phyloP scores from a whole-genome alignment of 2,113 vertebrate genomes.

The Python bivittatus region DNA sequence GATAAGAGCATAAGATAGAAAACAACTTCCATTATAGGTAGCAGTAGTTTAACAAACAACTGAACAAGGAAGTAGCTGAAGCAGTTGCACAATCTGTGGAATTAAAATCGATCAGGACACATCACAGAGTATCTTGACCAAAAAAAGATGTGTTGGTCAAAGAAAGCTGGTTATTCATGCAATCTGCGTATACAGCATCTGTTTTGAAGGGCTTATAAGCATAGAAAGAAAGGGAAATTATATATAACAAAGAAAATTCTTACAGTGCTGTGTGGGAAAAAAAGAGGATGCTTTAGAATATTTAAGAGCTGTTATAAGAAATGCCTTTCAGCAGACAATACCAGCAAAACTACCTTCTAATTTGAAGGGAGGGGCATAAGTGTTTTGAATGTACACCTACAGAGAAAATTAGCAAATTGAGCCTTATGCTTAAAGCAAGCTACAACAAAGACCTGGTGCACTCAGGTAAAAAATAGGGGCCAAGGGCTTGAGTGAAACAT shows the following conservation, averaged over 20 bases:
- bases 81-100: background rate
- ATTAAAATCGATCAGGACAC: slow-evolving; percentile 21
- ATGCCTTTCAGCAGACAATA: background rate
- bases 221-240: fast-evolving
- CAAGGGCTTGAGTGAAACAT: background rate
- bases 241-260: background rate
- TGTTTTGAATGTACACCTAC: background rate
- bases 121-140: slow-evolving; percentile 20
- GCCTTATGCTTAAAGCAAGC: background rate
- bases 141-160: background rate
- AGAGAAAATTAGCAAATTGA: background rate
- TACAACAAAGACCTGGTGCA: fast-evolving
- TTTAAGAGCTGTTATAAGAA: background rate
- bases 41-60: background rate
- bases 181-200: background rate
- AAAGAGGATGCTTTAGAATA: background rate
- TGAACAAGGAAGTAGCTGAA: background rate
- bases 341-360: background rate
- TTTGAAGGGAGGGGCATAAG: background rate
- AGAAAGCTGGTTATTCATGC: background rate
- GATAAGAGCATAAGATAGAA: slow-evolving; percentile 33
- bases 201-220: slow-evolving; percentile 6
- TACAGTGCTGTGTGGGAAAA: background rate
- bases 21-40: slow-evolving; percentile 1
- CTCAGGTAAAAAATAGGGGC: background rate